Evolutionary conservation across 2,113 vertebrate species (phyloP), one percentile per base, ranked within the genome.

Genomic region (Salvelinus fontinalis): DNA sequence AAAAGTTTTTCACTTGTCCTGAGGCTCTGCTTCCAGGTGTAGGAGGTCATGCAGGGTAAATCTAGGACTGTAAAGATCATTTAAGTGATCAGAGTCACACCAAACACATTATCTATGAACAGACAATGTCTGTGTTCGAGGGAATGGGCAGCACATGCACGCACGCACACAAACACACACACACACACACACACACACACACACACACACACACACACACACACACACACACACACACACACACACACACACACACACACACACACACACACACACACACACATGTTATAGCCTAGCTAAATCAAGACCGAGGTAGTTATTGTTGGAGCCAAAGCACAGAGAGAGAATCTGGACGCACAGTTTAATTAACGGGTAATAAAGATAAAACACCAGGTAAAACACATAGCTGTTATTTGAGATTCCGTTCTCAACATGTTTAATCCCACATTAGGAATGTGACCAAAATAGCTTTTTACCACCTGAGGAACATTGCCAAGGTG

Each of bases 61-160:
- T 18, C 67, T 16, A 16, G 13, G 5, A 67, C 66, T 66, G 64
- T 12, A 31, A 67, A 67, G 64, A 27, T 66, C 13, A 67, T 70
- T 11, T 70, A 74, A 74, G 67, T 81, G 76, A 83, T 80, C 67
- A 1, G 74, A 73, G 82, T 88, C 88, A 89, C 80, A 71, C 82
- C 65, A 39, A 67, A 84, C 78, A 65, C 66, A 87, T 90, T 85
- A 88, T 57, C 70, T 64, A 8, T 12, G 12, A 84, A 89, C 81
- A 87, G 75, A 34, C 78, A 48, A 31, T 22, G 67, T 24, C 74
- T 84, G 81, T 59, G 70, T 54, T 84, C 76, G 65, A 69, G 48
- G 44, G 68, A 2, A n/a, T 8, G 8, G 26, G 14, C 64, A 29
- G 34, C 65, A 67, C 64, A 67, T 2, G 18, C 65, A 67, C 65